phyloP scores from a whole-genome alignment of 2,888 invertebrate genomes.

The Neocrepidodera transversa region DNA sequence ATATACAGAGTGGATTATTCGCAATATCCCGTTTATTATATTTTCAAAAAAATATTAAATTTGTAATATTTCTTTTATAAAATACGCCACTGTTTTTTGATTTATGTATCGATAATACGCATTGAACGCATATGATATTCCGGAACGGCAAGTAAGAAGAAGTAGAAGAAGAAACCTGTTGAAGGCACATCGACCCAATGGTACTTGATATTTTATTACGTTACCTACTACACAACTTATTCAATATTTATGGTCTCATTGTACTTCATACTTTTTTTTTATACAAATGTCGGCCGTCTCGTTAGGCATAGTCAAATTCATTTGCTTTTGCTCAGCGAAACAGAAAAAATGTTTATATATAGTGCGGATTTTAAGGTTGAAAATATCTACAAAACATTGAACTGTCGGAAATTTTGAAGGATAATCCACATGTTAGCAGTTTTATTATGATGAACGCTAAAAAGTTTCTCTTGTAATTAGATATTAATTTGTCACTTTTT shows the following conservation, averaged over 20 bases:
- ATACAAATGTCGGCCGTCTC: not conserved
- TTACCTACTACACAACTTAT: constrained; percentile 10
- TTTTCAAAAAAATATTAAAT: too few species aligned
- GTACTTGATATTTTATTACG: constrained; percentile 27
- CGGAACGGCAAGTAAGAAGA: constrained; percentile 26
- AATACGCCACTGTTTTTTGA: not conserved
- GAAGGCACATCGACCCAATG: constrained; percentile 45
- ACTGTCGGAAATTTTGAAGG: too few species aligned
- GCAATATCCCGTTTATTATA: too few species aligned
- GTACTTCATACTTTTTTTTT: constrained; percentile 6
- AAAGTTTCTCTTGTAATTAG: too few species aligned
- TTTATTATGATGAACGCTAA: too few species aligned
- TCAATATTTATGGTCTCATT: constrained; percentile 16
- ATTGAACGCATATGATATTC: constrained; percentile 36
- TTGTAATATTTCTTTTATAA: too few species aligned
- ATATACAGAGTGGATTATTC: not conserved
- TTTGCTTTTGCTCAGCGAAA: too few species aligned
- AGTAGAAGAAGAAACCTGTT: constrained; percentile 45
- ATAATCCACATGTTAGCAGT: too few species aligned
- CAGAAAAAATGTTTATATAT: too few species aligned
- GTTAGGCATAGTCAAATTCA: constrained; percentile 7
- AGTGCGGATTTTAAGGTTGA: too few species aligned
- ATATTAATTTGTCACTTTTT: too few species aligned
- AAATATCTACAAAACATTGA: too few species aligned
- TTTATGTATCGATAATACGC: not conserved